Evolutionary conservation across 2,888 invertebrate species (phyloP).

Genomic region (Neuroscelio doddi): DNA sequence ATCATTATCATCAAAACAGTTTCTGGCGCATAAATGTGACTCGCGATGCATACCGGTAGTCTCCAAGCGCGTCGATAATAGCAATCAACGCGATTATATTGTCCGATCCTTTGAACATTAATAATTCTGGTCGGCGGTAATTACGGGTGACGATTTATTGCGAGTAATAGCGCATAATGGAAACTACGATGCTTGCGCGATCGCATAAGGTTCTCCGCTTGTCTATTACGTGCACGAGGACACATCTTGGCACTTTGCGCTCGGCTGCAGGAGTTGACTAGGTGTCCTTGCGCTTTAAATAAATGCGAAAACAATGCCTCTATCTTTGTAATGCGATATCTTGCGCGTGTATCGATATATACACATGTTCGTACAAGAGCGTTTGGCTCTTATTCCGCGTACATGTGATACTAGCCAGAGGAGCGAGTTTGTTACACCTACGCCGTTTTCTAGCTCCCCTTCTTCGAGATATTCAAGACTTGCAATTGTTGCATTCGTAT

Average conservation of each 20-base stretch:
- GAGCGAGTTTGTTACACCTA: constrained; percentile 41
- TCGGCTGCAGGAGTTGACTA: constrained; percentile 63
- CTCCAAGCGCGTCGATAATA: constrained; percentile 43
- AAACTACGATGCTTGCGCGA: constrained; percentile 12
- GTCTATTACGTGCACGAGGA: constrained; percentile 64
- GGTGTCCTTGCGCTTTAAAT: constrained; percentile 70
- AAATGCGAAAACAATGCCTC: constrained; percentile 55
- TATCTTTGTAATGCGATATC: constrained; percentile 36
- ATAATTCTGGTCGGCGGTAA: constrained; percentile 59
- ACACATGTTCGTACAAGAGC: constrained; percentile 12
- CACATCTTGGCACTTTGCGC: constrained; percentile 67
- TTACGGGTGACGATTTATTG: constrained; percentile 62
- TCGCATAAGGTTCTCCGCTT: constrained; percentile 29
- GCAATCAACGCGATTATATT: constrained; percentile 63
- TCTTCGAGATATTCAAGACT: constrained; percentile 1
- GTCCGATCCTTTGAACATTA: constrained; percentile 60
- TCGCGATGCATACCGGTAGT: constrained; percentile 34
- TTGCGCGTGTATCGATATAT: constrained; percentile 29
- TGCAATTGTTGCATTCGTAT: no score
- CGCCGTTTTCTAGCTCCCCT: constrained; percentile 33
- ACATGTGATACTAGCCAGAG: constrained; percentile 13
- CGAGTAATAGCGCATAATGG: constrained; percentile 58
- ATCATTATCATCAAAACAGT: neutral
- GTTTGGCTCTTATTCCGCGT: constrained; percentile 7
- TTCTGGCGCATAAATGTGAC: constrained; percentile 7